phyloP scores from a whole-genome alignment of 2,113 vertebrate genomes.

The Felis catus region F.catus_Fca126_mat1.0 CM031418.1:46041001-46041500 shows the following conservation, averaged over 20 bases:
- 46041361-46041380: constrained; percentile 13
- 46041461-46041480: not conserved
- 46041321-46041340: not conserved
- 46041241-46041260: constrained; percentile 13
- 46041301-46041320: not conserved
- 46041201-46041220: not conserved
- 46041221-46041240: not conserved
- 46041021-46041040: not conserved
- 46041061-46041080: not conserved
- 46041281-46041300: not conserved
- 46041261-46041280: not conserved
- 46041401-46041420: not conserved
- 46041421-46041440: not conserved
- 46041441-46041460: not conserved
- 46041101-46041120: not conserved
- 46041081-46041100: not conserved
- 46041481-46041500: not conserved
- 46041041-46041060: not conserved
- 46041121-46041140: constrained; percentile 4
- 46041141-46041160: not conserved
- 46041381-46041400: constrained; percentile 1
- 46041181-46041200: constrained; percentile 21
- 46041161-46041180: not conserved
- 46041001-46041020: not conserved
- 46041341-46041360: not conserved